Evolutionary conservation across 2,888 invertebrate species (phyloP), one percentile per base, ranked within the genome.

Genomic region (Lasioglossum pauxillum): DNA sequence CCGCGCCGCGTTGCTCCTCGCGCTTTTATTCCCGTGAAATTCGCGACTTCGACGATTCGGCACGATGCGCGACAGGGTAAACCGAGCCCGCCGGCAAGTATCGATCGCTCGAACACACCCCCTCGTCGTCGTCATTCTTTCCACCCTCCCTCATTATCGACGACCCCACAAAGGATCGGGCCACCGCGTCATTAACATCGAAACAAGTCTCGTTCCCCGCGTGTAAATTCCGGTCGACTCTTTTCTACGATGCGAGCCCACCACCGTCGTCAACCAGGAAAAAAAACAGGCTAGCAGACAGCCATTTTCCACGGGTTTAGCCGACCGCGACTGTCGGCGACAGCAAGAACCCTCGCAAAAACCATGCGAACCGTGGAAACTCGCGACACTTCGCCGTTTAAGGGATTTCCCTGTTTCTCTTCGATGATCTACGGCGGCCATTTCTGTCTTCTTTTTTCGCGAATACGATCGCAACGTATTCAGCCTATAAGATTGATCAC

Each of bases 161-260:
- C 79, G 72, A 78, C 78, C 72, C 69, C 78, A 85, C 85, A 87
- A 87, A 90, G 90, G 86, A 75, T 72, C 77, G 64, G 60, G 46
- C 60, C 60, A 60, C 60, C 79, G 80, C 75, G 73, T 81, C 86
- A 85, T 88, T 85, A 90, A 80, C 77, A 84, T 80, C 80, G 88
- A 74, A 86, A 88, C 82, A 86, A 74, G 80, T 85, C 80, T 76
- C 78, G 73, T 84, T 82, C 77, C 76, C 77, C 76, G 82, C 89
- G 90, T 90, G 88, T 91, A 90, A 88, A 86, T 90, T 84, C 82
- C 78, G 12, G 81, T 35, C 78, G 84, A 78, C 78, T 35, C 67
- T 38, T 23, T 23, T 38, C 38, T 67, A 7, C 31, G 73, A 83
- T 46, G 82, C 73, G 60, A 23, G 23, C 7, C 49, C 23, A 23